Evolutionary conservation across 2,888 invertebrate species (phyloP).

Genomic region (Psylliodes chrysocephalus): DNA sequence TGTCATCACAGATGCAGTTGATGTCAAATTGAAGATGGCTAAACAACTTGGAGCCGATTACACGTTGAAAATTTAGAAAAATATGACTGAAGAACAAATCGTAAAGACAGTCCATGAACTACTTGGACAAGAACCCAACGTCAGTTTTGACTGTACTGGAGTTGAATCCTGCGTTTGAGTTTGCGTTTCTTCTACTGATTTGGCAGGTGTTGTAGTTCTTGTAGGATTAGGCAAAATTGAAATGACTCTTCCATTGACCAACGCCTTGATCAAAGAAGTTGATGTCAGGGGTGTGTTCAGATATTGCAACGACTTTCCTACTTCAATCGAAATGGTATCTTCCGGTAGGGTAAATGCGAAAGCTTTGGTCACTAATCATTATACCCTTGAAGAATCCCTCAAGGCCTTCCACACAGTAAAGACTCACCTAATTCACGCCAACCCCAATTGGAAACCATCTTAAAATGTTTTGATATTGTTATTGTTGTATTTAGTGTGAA

Average conservation of each 20-base stretch:
- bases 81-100: conserved; percentile 69
- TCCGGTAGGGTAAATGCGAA: conserved; percentile 82
- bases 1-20: conserved; percentile 78
- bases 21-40: conserved; percentile 73
- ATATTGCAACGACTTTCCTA: conserved; percentile 88
- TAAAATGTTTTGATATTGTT: conserved; percentile 53
- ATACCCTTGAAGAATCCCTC: no score
- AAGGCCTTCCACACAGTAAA: conserved; percentile 87
- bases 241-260: conserved; percentile 83
- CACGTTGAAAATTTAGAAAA: conserved; percentile 70
- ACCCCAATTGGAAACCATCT: conserved; percentile 57
- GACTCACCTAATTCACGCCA: conserved; percentile 83
- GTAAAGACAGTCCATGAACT: conserved; percentile 70
- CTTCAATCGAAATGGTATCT: conserved; percentile 81
- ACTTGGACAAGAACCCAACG: conserved; percentile 75
- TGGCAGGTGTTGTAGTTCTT: conserved; percentile 86
- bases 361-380: conserved; percentile 86
- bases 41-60: conserved; percentile 81
- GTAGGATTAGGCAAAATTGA: conserved; percentile 89
- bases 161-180: conserved; percentile 80
- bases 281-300: conserved; percentile 94
- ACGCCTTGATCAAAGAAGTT: conserved; percentile 85
- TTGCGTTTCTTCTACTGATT: conserved; percentile 82
- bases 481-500: conserved; percentile 63
- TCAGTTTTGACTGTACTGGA: conserved; percentile 90